These are phyloP conservation scores for Formicarius rufipectus DNA, from an alignment of 2,113 vertebrate genomes.

Conservation along the genomic window DNA sequence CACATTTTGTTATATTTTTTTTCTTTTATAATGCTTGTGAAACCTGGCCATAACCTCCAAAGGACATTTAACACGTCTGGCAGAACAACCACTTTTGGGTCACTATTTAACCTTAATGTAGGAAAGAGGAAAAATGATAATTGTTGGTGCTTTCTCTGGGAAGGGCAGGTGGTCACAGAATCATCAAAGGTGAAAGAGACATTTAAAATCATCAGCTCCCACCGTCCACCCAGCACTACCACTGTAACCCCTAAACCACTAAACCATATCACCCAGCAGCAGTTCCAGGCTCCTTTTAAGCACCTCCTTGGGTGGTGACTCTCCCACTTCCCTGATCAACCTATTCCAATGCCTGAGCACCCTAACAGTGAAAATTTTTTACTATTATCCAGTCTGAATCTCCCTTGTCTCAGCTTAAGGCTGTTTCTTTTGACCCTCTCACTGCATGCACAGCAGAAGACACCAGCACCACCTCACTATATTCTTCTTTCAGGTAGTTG, in stretches of 20 bases:
- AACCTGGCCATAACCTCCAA: neutral
- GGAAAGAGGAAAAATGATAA: neutral
- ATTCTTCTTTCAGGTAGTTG: fast-evolving
- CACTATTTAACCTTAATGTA: neutral
- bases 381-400: neutral
- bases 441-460: neutral
- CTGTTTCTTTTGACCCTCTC: neutral
- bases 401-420: neutral
- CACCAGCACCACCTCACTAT: fast-evolving
- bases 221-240: neutral
- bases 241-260: neutral
- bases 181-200: neutral
- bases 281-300: neutral
- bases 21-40: neutral
- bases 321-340: neutral
- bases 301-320: neutral
- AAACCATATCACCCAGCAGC: neutral
- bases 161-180: neutral
- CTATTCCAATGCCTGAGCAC: neutral
- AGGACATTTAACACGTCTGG: too few relatives aligned
- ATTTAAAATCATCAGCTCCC: neutral
- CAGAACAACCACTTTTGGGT: neutral
- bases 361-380: fast-evolving
- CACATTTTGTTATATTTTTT: neutral
- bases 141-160: neutral